phyloP scores from a whole-genome alignment of 1,140 invertebrate genomes.

The Caenorhabditis elegans region WBcel235 BX284606.5:13472001-13472500 shows the following conservation, averaged over 20 bases:
- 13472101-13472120: constrained; percentile 13
- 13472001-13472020: neutral
- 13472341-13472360: constrained; percentile 4
- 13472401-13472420: constrained; percentile 36
- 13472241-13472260: neutral
- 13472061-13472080: constrained; percentile 22
- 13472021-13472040: neutral
- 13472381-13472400: constrained; percentile 8
- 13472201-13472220: neutral
- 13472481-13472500: constrained; percentile 3
- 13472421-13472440: constrained; percentile 34
- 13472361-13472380: constrained; percentile 34
- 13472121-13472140: neutral
- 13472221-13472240: no score
- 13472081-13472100: neutral
- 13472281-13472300: neutral
- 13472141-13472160: neutral
- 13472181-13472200: neutral
- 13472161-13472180: neutral
- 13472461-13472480: constrained; percentile 28
- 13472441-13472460: neutral
- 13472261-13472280: neutral
- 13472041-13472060: neutral
- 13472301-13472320: neutral
- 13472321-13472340: constrained; percentile 7